Evolutionary conservation across 2,113 vertebrate species (phyloP).

Genomic region (Xiphias gladius): DNA sequence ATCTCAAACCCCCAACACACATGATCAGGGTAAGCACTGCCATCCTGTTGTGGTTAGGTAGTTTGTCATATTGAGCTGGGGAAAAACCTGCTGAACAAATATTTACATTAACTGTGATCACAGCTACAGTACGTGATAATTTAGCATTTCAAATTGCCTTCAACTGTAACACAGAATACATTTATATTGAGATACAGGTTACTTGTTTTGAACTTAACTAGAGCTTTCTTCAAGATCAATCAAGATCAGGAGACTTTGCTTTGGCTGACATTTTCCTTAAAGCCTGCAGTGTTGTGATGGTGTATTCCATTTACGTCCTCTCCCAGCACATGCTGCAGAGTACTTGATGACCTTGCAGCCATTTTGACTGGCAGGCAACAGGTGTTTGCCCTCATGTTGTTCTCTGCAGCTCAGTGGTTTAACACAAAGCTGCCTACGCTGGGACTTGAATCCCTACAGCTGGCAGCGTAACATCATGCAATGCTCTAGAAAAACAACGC

Average conservation of each 20-base stretch:
- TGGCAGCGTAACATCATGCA: neutral
- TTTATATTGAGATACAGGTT: neutral
- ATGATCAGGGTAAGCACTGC: neutral
- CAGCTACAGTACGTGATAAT: neutral
- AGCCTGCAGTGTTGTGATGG: neutral
- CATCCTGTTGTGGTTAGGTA: neutral
- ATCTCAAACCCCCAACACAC: neutral
- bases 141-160: neutral
- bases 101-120: neutral
- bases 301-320: neutral
- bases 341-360: neutral
- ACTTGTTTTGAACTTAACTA: neutral
- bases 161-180: neutral
- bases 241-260: neutral
- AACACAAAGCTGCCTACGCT: neutral
- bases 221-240: neutral
- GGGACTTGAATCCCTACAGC: neutral
- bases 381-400: constrained; percentile 3
- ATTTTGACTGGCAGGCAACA: constrained; percentile 12
- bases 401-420: neutral
- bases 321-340: neutral
- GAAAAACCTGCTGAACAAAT: neutral
- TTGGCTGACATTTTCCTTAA: neutral
- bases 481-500: neutral
- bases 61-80: neutral